These are phyloP conservation scores for Pyrocephalus nanus DNA, from an alignment of 2,797 vertebrate species.

Conservation along the genomic window DNA sequence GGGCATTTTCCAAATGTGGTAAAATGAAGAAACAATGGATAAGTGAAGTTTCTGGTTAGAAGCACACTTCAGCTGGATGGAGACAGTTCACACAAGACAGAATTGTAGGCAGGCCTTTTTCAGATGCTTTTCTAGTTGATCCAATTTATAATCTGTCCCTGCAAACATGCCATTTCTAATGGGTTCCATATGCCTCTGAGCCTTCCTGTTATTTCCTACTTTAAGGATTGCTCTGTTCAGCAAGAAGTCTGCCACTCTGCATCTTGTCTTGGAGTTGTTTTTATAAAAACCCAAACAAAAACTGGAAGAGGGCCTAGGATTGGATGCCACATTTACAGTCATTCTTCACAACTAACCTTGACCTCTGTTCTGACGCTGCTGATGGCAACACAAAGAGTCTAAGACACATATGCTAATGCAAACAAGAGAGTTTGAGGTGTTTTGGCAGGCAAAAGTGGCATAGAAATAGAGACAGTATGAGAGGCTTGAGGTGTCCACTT, in stretches of 20 bases:
- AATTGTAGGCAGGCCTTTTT: conserved; percentile 29
- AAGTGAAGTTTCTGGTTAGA: neutral
- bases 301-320: conserved; percentile 33
- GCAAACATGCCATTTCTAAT: conserved; percentile 63
- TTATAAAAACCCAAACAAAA: neutral
- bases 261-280: neutral
- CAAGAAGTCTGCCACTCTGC: conserved; percentile 53
- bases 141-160: conserved; percentile 62
- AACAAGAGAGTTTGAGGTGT: neutral
- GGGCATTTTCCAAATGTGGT: neutral
- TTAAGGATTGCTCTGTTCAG: conserved; percentile 50
- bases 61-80: conserved; percentile 5
- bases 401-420: neutral
- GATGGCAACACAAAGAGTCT: neutral
- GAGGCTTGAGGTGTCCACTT: neutral
- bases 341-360: conserved; percentile 9
- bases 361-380: neutral
- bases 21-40: conserved; percentile 14
- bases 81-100: conserved; percentile 13
- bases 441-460: neutral
- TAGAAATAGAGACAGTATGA: neutral
- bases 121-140: conserved; percentile 49
- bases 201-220: conserved; percentile 38
- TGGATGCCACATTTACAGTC: neutral
- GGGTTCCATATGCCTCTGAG: conserved; percentile 58